Evolutionary conservation across 2,113 vertebrate species (phyloP), one percentile per base, ranked within the genome.

Genomic region (Hippocampus abdominalis): DNA sequence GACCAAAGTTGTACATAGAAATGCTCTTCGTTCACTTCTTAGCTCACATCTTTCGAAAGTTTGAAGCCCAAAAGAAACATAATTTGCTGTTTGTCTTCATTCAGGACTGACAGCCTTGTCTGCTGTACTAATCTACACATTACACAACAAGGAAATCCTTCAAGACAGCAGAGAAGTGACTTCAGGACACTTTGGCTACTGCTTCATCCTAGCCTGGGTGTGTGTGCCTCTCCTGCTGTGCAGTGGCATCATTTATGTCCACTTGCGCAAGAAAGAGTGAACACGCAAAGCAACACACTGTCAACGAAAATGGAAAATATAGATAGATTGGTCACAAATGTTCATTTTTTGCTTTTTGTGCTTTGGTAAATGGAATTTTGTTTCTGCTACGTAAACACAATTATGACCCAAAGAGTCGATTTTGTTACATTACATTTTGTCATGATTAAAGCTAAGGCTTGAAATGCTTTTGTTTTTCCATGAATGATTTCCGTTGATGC

Each of bases 121-220:
- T 0, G 94, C 92, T 5, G 88, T 92, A 3, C 87, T 96, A 63
- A 95, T 96, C 87, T 96, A 95, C 49, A 90, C 93, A 4, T 82
- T 93, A 48, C 94, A 94, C 23, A 89, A 86, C 0, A 64, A 86
- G 40, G 92, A 94, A 68, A 94, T 96, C 76, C 87, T 92, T 16
- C 74, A 72, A n/a, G 82, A 81, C 25, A 29, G 73, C 0, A 84
- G 78, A 20, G 73, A 85, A 11, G 59, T 82, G 68, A 77, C 62
- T 29, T 70, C 72, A 1, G 95, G 95, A 80, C 91, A 87, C 70
- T 96, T 94, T 11, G 94, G 95, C 3, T 95, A 94, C 89, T 95
- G 95, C 80, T 96, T 93, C 10, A 88, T 92, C 69, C 83, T 96
- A 72, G 93, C 93, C 59, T 96, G 95, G 94, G 91, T 94, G 78